Base-by-base conservation (phyloP, 1,140 invertebrate genomes). In the Euborellia annulipes region DNA sequence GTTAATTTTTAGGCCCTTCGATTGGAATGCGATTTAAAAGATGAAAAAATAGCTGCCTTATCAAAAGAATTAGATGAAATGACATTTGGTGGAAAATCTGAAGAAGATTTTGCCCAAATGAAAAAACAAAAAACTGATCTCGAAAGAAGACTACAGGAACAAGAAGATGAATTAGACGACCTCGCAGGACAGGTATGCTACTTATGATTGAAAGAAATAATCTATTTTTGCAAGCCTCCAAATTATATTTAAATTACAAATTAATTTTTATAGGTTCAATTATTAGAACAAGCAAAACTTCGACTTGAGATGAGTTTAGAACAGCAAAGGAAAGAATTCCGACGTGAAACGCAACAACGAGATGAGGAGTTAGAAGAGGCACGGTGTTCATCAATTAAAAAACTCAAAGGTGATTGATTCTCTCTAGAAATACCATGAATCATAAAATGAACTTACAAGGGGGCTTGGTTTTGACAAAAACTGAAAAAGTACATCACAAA, bases 111-210 rank as follows among this genome's bases (percentile, higher is more conserved):
- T 13, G 78, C 79, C 1, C 68, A 76, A 19, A 63, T 94, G 48
- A 79, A 88, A 47, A 79, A 86, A 55, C 73, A 75, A 0, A 89
- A 90, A 56, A 77, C 86, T 55, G 89, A 94, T 41, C 68, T 90
- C n/a, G 88, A 94, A 57, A 71, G 80, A 23, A 81, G 86, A 48
- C 61, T 79, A 3, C 81, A 88, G 55, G 90, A 95, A 56, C 89
- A 93, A 67, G 90, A 95, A 56, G 91, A 95, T 62, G 91, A 95
- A 58, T 65, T 95, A 19, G 91, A 96, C 59, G 90, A 95, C 56
- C 69, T 93, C 50, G 89, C 90, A 0, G 90, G 86, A 22, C 89
- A 89, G 62, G 78, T 85, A 55, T 78, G 23, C 11, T 27, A 7
- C 11, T 30, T 19, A 36, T 27, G 13, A 17, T 18, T 20, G 13